Evolutionary conservation across 2,113 vertebrate genomes (phyloP).

Genomic region (Clarias macrocephalus): DNA sequence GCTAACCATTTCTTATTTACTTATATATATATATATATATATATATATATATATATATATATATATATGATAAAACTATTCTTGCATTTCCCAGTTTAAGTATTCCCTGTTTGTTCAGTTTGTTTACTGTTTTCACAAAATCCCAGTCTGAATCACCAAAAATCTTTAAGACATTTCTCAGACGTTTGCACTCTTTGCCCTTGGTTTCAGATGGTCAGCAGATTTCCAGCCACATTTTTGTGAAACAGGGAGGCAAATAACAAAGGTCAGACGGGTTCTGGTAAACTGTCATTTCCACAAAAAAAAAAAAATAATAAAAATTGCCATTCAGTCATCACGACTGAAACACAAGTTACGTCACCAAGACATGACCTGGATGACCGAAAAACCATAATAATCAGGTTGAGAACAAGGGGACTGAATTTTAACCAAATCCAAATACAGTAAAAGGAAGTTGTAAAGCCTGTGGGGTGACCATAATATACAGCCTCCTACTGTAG

Average conservation of each 20-base stretch:
- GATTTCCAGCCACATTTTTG: slow-evolving; percentile 7
- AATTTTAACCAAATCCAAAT: neutral
- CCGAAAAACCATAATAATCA: slow-evolving; percentile 7
- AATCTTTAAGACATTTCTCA: neutral
- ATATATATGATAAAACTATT: neutral
- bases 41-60: neutral
- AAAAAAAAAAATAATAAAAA: no score
- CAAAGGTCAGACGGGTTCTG: neutral
- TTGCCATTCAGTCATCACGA: neutral
- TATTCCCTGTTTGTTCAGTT: neutral
- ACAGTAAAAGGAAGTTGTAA: neutral
- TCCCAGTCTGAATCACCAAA: neutral
- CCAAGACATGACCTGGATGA: slow-evolving; percentile 1
- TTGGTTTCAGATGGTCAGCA: neutral
- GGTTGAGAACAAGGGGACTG: neutral
- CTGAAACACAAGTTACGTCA: neutral
- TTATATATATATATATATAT: neutral
- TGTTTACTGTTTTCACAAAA: neutral
- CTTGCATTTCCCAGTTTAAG: neutral
- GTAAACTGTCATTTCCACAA: neutral
- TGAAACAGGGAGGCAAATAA: neutral
- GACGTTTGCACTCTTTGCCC: neutral
- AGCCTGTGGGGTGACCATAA: neutral
- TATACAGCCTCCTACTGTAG: neutral
- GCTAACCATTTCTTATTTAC: neutral